Base-by-base conservation (phyloP, 2,888 invertebrate genomes). In the Pseudoips prasinana region DNA sequence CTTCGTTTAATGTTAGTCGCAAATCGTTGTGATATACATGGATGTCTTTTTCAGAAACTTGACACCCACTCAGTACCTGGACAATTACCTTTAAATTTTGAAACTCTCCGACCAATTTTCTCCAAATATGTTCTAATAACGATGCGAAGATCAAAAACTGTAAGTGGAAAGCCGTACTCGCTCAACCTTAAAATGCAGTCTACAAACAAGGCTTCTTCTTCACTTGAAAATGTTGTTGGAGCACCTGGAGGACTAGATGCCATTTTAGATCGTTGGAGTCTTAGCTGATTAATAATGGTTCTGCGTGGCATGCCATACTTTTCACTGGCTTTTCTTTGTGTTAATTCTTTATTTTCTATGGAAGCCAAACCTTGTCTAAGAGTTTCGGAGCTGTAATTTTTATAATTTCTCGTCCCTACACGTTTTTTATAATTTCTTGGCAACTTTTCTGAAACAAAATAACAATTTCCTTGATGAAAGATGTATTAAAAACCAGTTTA, bases 11-110 rank as follows among this genome's bases (percentile, higher is more conserved):
- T 33, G 26, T 33, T 33, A 22, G 27, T 22, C 11, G 33, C 27
- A 14, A 33, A 33, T 20, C 27, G 27, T 22, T 27, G 22, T 18
- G 27, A 33, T 22, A 33, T 22, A 10, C 8, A 10, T 11, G 22
- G 22, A 33, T 33, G 26, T 9, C 23, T 22, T 18, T 33, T 33
- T 22, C 20, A 27, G 27, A 33, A 23, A 10, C 27, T 20, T 23
- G 27, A 22, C 14, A 33, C 33, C 27, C 33, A 33, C 17, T 33
- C 33, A 10, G 22, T 33, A 27, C 10, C 33, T 10, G 27, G 27
- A 19, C 8, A 10, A 26, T 27, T 32, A 32, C 18, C 18, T 8
- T 20, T 22, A 28, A 28, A 27, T 22, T 33, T 33, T 33, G n/a
- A 8, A 14, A 27, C 10, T 22, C 8, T 33, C 6, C 22, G 33